A percentile compares a stretch with the other conserved stretches of the same genome.
These are phyloP conservation scores for Speoplatyrhinus poulsoni DNA, from an alignment of 2,113 vertebrate genomes.

Conservation along the genomic window DNA sequence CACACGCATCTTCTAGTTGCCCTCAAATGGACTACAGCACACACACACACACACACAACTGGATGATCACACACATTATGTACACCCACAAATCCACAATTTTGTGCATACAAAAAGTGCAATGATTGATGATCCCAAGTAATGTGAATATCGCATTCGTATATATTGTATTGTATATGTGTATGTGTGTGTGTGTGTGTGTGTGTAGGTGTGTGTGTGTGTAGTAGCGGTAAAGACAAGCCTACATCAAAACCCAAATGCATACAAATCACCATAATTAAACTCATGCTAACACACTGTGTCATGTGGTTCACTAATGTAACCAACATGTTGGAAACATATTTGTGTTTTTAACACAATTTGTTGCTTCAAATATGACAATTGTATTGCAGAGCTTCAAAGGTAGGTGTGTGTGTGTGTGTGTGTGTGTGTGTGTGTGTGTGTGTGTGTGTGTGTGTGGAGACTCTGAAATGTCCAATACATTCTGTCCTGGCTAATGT, in stretches of 20 bases:
- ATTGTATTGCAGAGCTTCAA: neutral
- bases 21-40: no score
- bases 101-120: neutral
- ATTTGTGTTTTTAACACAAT: no score
- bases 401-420: neutral
- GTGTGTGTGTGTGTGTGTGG: constrained; percentile 8
- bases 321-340: no score
- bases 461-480: constrained; percentile 25
- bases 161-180: no score
- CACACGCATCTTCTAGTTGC: no score
- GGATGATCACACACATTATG: neutral
- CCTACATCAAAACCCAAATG: no score
- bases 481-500: constrained; percentile 27
- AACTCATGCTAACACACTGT: no score
- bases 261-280: no score
- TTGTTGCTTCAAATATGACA: no score
- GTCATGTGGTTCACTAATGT: no score
- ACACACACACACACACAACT: constrained; percentile 1
- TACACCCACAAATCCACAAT: neutral
- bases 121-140: neutral
- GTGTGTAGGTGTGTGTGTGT: neutral
- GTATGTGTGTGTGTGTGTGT: neutral
- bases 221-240: no score
- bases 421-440: constrained; percentile 3
- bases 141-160: neutral